A percentile compares a stretch with the other conserved stretches of the same genome.
phyloP scores from a whole-genome alignment of 1,140 invertebrate species.

The Cataglyphis hispanica region DNA sequence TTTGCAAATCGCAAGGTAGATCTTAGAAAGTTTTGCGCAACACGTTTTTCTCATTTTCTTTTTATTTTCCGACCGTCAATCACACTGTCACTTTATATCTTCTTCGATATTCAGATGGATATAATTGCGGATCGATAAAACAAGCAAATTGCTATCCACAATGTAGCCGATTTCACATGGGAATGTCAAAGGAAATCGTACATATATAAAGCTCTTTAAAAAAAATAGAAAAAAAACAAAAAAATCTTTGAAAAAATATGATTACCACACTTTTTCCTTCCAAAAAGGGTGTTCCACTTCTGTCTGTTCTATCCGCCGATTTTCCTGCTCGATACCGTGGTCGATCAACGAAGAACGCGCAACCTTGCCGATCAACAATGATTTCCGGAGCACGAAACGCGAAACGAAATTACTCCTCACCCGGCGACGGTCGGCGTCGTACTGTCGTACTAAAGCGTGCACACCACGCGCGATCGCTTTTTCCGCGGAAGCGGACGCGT shows the following conservation, averaged over 20 bases:
- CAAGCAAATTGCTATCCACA: conserved; percentile 19
- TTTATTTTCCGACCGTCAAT: conserved; percentile 44
- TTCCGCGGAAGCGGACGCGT: conserved; percentile 56
- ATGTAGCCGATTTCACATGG: not conserved
- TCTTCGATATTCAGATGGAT: conserved; percentile 34
- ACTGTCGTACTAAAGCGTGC: conserved; percentile 67
- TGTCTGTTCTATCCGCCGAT: not conserved
- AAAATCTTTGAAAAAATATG: not conserved
- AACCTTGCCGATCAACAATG: conserved; percentile 4
- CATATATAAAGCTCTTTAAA: too few species aligned
- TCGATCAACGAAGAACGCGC: not conserved
- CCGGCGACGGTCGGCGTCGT: conserved; percentile 40
- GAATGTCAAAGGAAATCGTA: not conserved
- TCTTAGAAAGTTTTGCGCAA: conserved; percentile 36
- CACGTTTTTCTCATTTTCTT: conserved; percentile 23
- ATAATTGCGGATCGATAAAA: conserved; percentile 58
- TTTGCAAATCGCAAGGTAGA: not conserved
- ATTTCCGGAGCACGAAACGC: not conserved
- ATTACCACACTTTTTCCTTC: not conserved
- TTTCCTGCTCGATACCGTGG: not conserved
- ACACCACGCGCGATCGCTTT: conserved; percentile 41
- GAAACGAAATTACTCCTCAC: not conserved
- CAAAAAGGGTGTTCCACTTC: too few species aligned
- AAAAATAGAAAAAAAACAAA: not conserved
- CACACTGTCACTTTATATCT: conserved; percentile 30